phyloP scores from a whole-genome alignment of 2,888 invertebrate species.

The Lepidocyrtinus sp. region DNA sequence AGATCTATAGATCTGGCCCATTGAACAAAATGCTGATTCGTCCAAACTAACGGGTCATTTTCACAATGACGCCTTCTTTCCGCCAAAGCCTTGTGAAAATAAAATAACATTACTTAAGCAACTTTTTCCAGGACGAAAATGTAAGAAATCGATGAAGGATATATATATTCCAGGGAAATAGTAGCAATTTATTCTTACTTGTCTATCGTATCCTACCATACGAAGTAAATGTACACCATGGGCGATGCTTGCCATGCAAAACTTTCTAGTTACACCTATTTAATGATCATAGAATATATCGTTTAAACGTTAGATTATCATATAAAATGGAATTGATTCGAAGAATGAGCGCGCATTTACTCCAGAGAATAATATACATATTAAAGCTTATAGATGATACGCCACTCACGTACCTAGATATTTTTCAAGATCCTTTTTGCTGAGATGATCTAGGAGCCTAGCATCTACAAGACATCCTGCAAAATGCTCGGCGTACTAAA shows the following conservation, averaged over 20 bases:
- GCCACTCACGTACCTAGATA: constrained; percentile 75
- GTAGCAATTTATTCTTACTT: constrained; percentile 75
- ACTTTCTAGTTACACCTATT: constrained; percentile 88
- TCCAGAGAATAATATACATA: no score
- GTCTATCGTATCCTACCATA: constrained; percentile 93
- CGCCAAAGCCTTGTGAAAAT: constrained; percentile 80
- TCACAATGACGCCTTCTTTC: constrained; percentile 91
- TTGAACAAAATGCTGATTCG: constrained; percentile 92
- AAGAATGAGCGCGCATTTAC: no score
- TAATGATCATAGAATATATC: background rate
- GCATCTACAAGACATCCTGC: constrained; percentile 93
- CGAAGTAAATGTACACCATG: constrained; percentile 93
- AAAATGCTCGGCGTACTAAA: constrained; percentile 89
- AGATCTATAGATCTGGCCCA: constrained; percentile 96
- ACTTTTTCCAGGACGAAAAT: constrained; percentile 16
- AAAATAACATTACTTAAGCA: constrained; percentile 23
- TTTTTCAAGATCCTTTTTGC: constrained; percentile 95
- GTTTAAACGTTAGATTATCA: no score
- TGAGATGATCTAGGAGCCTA: constrained; percentile 91
- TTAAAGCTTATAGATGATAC: background rate
- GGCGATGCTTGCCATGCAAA: constrained; percentile 94
- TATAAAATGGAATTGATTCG: no score
- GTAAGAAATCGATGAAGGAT: background rate
- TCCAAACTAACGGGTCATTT: constrained; percentile 95
- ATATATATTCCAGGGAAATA: no score